phyloP scores from a whole-genome alignment of 2,797 vertebrate species.

The Halcyon leucocephala region DNA sequence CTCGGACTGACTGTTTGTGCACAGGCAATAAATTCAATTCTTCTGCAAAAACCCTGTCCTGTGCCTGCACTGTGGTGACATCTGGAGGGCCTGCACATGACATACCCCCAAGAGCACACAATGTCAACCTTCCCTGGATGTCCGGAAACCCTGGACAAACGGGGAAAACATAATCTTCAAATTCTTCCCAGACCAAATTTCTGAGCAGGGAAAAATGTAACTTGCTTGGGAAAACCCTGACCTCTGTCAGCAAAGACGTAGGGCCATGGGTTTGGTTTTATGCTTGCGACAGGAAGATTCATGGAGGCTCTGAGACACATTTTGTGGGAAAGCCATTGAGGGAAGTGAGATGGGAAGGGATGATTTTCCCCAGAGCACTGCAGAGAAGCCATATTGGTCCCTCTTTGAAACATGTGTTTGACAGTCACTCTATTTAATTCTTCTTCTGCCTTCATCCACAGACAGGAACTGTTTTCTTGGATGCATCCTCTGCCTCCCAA shows the following conservation, averaged over 20 bases:
- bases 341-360: neutral
- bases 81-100: neutral
- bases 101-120: rapidly evolving
- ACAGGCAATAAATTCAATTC: neutral
- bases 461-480: neutral
- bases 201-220: neutral
- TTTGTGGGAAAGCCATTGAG: neutral
- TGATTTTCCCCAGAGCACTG: neutral
- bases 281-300: neutral
- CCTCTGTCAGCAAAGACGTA: neutral
- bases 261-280: neutral
- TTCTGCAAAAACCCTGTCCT: neutral
- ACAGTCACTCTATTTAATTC: neutral
- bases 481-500: neutral
- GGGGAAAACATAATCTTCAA: neutral
- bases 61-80: rapidly evolving
- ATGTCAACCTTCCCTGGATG: neutral
- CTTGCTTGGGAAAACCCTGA: conserved; percentile 41
- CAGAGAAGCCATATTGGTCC: neutral
- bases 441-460: neutral
- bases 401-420: neutral
- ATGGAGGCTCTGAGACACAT: neutral
- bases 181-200: neutral
- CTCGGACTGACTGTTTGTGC: neutral
- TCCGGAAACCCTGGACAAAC: neutral